These are phyloP conservation scores for Staurois parvus DNA, from an alignment of 2,797 vertebrate species.

Conservation along the genomic window DNA sequence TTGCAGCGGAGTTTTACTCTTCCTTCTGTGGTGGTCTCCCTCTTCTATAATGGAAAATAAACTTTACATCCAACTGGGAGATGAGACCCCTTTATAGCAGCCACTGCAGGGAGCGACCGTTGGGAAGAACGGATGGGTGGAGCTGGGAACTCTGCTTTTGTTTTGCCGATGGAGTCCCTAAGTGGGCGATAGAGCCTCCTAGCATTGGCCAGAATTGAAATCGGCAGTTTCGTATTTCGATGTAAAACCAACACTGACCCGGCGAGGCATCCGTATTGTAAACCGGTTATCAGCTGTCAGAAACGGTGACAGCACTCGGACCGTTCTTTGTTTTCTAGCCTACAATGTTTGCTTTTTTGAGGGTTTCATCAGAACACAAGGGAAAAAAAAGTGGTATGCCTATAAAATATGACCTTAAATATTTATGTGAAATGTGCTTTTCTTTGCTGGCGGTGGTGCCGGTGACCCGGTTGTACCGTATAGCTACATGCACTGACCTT, in stretches of 20 bases:
- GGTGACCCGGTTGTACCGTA: background rate
- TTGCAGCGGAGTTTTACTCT: no score
- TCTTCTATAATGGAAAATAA: no score
- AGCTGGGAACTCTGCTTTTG: background rate
- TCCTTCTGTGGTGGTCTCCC: no score
- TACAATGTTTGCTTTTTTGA: background rate
- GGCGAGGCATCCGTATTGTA: no score
- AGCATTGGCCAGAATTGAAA: no score
- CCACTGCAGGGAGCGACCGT: background rate
- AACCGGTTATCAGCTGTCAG: background rate
- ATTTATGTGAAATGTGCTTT: background rate
- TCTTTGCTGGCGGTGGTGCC: background rate
- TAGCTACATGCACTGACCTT: slow-evolving; percentile 17
- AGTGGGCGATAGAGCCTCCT: no score
- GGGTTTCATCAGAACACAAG: background rate
- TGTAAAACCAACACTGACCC: no score
- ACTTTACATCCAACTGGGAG: no score
- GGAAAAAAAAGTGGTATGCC: background rate
- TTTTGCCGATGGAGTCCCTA: no score
- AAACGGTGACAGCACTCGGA: no score
- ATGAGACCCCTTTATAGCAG: background rate
- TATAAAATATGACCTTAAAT: background rate
- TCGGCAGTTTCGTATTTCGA: background rate
- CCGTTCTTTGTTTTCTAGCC: background rate
- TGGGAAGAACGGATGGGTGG: background rate